Base-by-base conservation (phyloP, 1,140 invertebrate species). In the Trichoplusia ni region DNA sequence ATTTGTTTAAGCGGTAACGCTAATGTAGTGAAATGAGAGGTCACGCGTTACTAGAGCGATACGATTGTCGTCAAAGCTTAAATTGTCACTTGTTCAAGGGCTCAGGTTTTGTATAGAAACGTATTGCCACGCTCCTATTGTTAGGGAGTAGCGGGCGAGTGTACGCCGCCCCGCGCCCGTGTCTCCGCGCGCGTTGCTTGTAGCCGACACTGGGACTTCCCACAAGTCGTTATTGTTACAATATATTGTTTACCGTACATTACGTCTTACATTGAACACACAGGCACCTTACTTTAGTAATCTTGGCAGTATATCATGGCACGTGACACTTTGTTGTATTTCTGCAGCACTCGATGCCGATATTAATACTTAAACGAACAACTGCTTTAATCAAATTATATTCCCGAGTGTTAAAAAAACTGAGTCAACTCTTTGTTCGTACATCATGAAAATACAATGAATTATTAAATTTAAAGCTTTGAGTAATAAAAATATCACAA, bases 241-340 rank as follows among this genome's bases (percentile, higher is more conserved):
- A 61, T 18, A 47, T 60, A 64, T 35, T 53, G 60, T 64, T 69
- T 53, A 60, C 29, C 33, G 33, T 42, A 70, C 44, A 62, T 51
- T 65, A 67, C 44, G 64, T 76, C 67, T 72, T 76, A 74, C 68
- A 76, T 73, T 89, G 86, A 87, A 89, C 86, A 89, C 84, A 82
- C 79, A 85, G 83, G 84, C 84, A 82, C 82, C 83, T 87, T 85
- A 85, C 64, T 69, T 81, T 71, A 71, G 67, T 73, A 77, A 69
- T 80, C 77, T 85, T 86, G 82, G 81, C 82, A 80, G 81, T 77
- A 67, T 71, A 71, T 73, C 71, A 89, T 89, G 84, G 84, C 86
- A 89, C 84, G 69, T 73, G 64, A 72, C 56, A 47, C 38, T 60
- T 21, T 13, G 25, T 60, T 16, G 4, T 63, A 53, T 42, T 69